Evolutionary conservation across 53 echinoderm and acorn worm genomes (phyloP), one percentile per base, ranked within the genome.

Genomic region (Antedon mediterranea): DNA sequence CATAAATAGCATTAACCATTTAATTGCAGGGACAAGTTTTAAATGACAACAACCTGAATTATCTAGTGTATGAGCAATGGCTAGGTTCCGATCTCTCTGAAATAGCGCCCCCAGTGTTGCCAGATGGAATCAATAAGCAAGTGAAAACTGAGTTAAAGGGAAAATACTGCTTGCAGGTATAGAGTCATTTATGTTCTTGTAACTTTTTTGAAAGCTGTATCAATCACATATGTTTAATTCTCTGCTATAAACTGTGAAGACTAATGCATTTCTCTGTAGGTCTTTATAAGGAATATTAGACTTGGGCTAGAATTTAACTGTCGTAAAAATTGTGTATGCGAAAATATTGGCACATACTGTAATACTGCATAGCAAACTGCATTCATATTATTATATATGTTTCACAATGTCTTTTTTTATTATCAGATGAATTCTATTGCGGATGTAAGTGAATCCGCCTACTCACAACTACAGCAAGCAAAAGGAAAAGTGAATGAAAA

Each of bases 31-130:
- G 71, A 30, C 32, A 79, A 41, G 72, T 75, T 33, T 77, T 85
- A 3, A 84, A 41, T n/a, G 31, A 71, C 4, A 78, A 79, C 31
- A 81, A 83, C 73, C 83, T 94, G 30, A 85, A 83, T 43, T 76
- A 89, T 76, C 29, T 86, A 28, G 98, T 98, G 0, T 92, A 98
- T 85, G 98, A 98, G 28, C 98, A 98, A 73, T 98, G 98, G 98
- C 74, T 90, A 71, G 89, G 87, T 71, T 91, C 90, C 0, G 98
- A 98, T 70, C 73, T 98, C 15, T 73, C 34, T 34, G 98, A 98
- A 77, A 85, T 98, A 0, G 87, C 92, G 28, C 78, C 86, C 0
- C 90, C 98, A 23, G 77, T 78, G 32, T 79, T 97, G 27, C 98
- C 98, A 0, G 28, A 71, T 31, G 89, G 85, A 20, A 42, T 90